phyloP scores from a whole-genome alignment of 2,888 invertebrate genomes.

The Minunthozetes semirufus region DNA sequence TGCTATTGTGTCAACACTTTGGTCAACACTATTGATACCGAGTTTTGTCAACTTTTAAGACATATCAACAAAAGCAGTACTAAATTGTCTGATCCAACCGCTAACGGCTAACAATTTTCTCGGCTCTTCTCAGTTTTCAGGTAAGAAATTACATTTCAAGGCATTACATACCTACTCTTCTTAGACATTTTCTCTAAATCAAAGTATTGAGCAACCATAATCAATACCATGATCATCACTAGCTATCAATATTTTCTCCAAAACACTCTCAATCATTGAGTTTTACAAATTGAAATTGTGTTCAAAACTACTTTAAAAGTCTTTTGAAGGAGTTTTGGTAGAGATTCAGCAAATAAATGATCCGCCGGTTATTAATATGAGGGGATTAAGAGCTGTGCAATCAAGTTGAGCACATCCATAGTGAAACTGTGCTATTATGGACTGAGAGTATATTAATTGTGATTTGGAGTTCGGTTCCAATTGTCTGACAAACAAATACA shows the following conservation, averaged over 20 bases:
- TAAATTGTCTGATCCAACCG: neutral
- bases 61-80: neutral
- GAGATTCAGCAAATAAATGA: too few species aligned
- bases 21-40: neutral
- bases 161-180: neutral
- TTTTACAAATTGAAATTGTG: too few species aligned
- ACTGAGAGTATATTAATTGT: neutral
- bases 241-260: too few species aligned
- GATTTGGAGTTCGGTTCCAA: neutral
- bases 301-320: too few species aligned
- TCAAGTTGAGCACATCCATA: too few species aligned
- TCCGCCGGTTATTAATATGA: too few species aligned
- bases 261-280: too few species aligned
- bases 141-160: slow-evolving; percentile 1
- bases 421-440: neutral
- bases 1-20: slow-evolving; percentile 5
- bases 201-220: neutral
- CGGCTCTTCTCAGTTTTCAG: neutral
- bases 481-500: slow-evolving; percentile 22
- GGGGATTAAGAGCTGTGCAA: too few species aligned
- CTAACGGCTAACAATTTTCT: neutral
- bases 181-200: neutral
- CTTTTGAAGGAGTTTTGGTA: too few species aligned
- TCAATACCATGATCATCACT: too few species aligned
- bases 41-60: slow-evolving; percentile 6